Conservation (phyloP, 2,888 invertebrate genomes). For the Lycocerus yunnanus region DNA sequence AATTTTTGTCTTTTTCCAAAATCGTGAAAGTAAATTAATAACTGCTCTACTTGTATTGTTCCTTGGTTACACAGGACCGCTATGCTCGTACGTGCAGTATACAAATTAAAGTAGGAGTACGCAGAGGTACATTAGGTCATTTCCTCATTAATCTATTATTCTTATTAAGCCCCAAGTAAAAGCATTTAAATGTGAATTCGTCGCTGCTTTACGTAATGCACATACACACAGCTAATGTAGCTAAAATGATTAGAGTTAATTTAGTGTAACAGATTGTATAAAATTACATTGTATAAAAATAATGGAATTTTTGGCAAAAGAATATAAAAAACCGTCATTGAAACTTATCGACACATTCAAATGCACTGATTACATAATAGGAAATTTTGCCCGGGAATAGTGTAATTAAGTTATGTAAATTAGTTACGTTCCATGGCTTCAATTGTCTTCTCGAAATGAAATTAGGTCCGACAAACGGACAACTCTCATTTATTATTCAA, state of each 20-base stretch:
- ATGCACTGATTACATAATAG: background rate
- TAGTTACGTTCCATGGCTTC: constrained; percentile 16
- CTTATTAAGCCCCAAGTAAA: background rate
- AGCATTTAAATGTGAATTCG: background rate
- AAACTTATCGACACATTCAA: background rate
- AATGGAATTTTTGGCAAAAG: background rate
- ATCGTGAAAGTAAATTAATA: background rate
- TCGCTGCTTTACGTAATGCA: background rate
- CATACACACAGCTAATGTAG: background rate
- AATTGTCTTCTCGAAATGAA: constrained; percentile 9
- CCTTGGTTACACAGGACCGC: no score
- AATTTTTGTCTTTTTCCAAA: background rate
- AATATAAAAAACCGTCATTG: background rate
- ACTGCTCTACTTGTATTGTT: background rate
- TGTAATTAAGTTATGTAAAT: constrained; percentile 19
- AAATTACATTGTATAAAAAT: background rate
- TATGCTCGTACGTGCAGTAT: background rate
- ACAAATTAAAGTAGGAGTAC: constrained; percentile 2
- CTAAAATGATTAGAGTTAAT: background rate
- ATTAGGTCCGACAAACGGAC: constrained; percentile 1
- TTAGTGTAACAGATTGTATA: background rate
- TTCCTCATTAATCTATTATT: constrained; percentile 5
- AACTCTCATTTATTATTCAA: constrained; percentile 15
- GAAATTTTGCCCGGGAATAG: background rate
- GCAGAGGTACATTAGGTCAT: background rate